Base-by-base conservation (phyloP, 2,888 invertebrate species). In the Pycnomerus fuliginosus region DNA sequence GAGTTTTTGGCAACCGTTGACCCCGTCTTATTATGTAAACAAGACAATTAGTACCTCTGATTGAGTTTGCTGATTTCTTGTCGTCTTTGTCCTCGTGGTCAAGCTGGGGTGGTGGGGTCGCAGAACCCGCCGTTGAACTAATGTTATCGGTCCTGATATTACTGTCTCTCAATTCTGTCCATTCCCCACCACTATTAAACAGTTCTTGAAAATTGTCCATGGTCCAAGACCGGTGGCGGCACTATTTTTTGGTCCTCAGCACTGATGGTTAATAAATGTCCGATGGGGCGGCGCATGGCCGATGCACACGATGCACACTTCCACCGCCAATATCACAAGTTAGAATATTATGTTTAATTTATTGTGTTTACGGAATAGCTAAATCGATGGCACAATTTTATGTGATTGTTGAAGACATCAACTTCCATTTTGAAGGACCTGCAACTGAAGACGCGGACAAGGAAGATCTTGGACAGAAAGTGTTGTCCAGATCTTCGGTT, bases 1-100 rank as follows among this genome's bases (percentile, higher is more conserved):
- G 8, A 4, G 20, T 25, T 32, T 17, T 39, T 25, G 39, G 31
- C 39, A 25, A 22, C 20, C 28, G 17, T 7, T 16, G 11, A 20
- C 20, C 5, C 20, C 17, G 34, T 14, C n/a, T 34, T 34, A 10
- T 5, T 17, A 30, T 7, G 20, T 7, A 20, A 20, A n/a, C n/a
- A n/a, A n/a, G n/a, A n/a, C n/a, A n/a, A n/a, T n/a, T n/a, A 56
- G 33, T 76, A 83, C 83, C 83, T 82, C 83, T 72, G 53, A 83
- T 83, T 34, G 82, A 82, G 66, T 83, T 83, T 38, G 79, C 80
- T 47, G 76, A 78, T 67, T 80, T 81, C 67, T 78, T 75, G 56
- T 80, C 79, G 69, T 79, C 77, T 43, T 63, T 64, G 20, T 65
- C 64, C 36, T n/a, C n/a, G n/a, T n/a, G n/a, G n/a, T 65, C 68